phyloP scores from a whole-genome alignment of 2,113 vertebrate genomes.

The Machaerirhynchus nigripectus region DNA sequence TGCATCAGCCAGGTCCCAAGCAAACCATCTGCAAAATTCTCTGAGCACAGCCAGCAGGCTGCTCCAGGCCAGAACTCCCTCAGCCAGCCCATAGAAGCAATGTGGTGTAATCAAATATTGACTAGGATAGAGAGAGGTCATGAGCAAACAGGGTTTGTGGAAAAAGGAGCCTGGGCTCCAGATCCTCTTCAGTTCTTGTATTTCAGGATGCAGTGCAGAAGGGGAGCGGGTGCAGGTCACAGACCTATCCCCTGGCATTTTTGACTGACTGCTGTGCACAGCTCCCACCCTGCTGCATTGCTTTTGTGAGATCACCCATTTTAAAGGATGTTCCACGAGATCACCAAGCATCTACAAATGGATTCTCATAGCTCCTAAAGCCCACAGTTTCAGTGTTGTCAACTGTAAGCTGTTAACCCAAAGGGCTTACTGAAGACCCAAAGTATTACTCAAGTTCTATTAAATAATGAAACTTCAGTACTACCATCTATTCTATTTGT shows the following conservation, averaged over 20 bases:
- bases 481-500: background rate
- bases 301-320: background rate
- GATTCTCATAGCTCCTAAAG: background rate
- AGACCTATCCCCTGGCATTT: background rate
- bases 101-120: background rate
- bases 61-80: background rate
- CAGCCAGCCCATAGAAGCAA: background rate
- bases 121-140: background rate
- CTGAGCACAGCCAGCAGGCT: background rate
- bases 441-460: background rate
- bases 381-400: background rate
- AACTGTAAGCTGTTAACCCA: background rate
- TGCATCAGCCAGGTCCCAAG: background rate
- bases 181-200: background rate
- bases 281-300: fast-evolving
- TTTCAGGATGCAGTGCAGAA: background rate
- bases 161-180: background rate
- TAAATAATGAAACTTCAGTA: background rate
- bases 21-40: background rate
- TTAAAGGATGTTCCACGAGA: background rate
- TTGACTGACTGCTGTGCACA: fast-evolving
- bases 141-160: fast-evolving
- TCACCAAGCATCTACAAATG: background rate
- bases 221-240: fast-evolving
- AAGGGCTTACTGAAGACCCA: background rate